Evolutionary conservation across 2,888 invertebrate species (phyloP).

Genomic region (Ophion costatus): DNA sequence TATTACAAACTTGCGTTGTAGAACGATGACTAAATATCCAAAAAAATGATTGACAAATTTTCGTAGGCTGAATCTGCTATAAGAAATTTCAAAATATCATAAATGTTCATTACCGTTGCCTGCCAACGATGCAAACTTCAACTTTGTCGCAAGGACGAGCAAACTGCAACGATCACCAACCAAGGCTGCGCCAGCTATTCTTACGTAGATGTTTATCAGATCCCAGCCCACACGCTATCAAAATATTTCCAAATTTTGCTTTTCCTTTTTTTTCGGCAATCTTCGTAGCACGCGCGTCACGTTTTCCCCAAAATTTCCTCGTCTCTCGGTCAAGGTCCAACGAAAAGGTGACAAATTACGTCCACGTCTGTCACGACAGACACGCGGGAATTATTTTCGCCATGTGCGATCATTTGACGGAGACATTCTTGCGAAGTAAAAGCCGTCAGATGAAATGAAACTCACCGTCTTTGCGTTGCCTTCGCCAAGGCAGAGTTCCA

Average conservation of each 20-base stretch:
- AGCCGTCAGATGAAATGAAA: slow-evolving; percentile 53
- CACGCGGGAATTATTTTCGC: background rate
- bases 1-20: no score
- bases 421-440: slow-evolving; percentile 24
- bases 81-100: no score
- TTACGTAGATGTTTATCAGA: no score
- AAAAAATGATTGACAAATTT: no score
- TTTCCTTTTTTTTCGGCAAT: background rate
- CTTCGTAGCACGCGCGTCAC: background rate
- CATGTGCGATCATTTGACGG: slow-evolving; percentile 15
- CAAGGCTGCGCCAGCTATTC: background rate
- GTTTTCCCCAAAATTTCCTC: background rate
- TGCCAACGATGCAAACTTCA: no score
- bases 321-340: background rate
- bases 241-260: background rate
- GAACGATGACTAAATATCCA: no score
- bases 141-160: background rate
- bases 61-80: no score
- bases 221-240: background rate
- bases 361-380: background rate
- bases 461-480: slow-evolving; percentile 85
- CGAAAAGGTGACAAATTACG: background rate
- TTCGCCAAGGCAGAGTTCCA: slow-evolving; percentile 87
- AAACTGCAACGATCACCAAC: background rate
- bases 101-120: no score